Conservation (phyloP, 2,113 vertebrate species). For the Phocoena phocoena region DNA sequence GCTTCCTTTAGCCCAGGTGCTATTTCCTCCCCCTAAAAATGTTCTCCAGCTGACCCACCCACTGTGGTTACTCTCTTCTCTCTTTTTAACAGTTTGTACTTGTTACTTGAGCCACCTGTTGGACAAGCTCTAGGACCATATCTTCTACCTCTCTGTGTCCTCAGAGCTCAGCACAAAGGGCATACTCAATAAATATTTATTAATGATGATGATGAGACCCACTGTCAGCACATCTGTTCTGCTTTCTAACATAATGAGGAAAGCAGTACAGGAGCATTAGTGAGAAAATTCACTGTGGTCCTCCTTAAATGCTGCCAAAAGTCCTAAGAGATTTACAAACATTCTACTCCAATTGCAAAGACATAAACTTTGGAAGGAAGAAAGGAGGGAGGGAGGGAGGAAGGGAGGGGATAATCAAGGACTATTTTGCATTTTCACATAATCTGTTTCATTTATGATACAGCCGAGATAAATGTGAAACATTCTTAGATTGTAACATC, state of each 20-base stretch:
- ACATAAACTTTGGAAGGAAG: not conserved
- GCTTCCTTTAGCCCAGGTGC: not conserved
- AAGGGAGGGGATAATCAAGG: not conserved
- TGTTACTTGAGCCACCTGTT: not conserved
- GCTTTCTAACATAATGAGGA: slow-evolving; percentile 13
- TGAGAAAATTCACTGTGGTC: not conserved
- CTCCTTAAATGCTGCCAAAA: slow-evolving; percentile 5
- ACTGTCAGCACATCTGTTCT: slow-evolving; percentile 50
- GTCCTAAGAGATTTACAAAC: not conserved
- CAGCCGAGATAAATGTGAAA: not conserved
- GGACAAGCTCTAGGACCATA: not conserved
- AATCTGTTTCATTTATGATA: not conserved
- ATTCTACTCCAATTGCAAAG: not conserved
- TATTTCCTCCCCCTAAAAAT: not conserved
- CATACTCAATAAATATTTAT: not conserved
- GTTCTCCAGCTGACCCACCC: not conserved
- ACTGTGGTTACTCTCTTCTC: not conserved
- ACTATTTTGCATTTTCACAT: not conserved
- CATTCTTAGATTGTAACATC: not conserved
- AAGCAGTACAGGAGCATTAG: not conserved
- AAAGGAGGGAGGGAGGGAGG: not conserved
- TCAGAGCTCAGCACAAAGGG: slow-evolving; percentile 10
- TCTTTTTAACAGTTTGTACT: not conserved
- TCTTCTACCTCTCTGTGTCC: not conserved
- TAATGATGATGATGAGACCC: slow-evolving; percentile 10